Conservation (phyloP, 2,113 vertebrate species). For the Gyps fulvus region DNA sequence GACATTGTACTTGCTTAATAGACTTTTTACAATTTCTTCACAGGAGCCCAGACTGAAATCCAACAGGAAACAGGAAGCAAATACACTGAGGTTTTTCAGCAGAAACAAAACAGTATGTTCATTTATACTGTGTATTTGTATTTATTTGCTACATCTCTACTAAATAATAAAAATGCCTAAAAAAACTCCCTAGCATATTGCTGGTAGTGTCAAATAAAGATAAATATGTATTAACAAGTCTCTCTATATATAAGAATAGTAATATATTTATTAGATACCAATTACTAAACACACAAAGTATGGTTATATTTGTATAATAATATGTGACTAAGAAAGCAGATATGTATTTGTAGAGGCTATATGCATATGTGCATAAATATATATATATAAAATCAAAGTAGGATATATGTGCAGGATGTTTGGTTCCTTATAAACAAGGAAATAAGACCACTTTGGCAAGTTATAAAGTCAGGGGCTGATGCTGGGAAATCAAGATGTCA, state of each 20-base stretch:
- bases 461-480: neutral
- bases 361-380: neutral
- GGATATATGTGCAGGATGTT: neutral
- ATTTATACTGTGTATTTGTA: neutral
- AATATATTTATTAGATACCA: neutral
- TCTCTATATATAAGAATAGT: neutral
- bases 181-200: neutral
- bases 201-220: neutral
- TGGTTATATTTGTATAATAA: neutral
- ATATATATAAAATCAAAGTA: neutral
- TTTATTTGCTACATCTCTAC: neutral
- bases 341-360: neutral
- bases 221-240: neutral
- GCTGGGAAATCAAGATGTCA: neutral
- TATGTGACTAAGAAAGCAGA: neutral
- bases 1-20: neutral
- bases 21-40: neutral
- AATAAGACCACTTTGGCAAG: neutral
- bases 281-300: neutral
- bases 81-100: neutral
- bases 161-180: neutral
- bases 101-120: neutral
- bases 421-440: neutral
- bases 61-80: neutral
- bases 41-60: neutral